Conservation (phyloP, 35 echinoderm and acorn worm species). For the Ophioderma brevispina region DNA sequence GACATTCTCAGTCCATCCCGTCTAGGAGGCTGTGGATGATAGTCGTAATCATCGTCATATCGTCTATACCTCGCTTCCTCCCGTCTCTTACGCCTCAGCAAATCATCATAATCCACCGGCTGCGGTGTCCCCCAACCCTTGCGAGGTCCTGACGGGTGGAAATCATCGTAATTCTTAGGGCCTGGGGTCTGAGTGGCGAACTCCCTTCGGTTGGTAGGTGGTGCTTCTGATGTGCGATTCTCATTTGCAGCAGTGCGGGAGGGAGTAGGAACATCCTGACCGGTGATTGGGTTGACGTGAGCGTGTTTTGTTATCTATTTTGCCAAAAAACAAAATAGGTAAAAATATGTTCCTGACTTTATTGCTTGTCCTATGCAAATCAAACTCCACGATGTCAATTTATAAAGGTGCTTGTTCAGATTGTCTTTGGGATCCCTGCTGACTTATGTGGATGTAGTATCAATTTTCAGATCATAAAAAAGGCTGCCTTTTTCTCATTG, state of each 20-base stretch:
- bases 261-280: background rate
- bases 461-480: too few relatives aligned
- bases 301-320: background rate
- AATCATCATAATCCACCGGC: slow-evolving; percentile 82
- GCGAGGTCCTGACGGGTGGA: slow-evolving; percentile 59
- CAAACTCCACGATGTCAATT: too few relatives aligned
- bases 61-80: slow-evolving; percentile 87
- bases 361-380: too few relatives aligned
- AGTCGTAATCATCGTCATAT: slow-evolving; percentile 80
- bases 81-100: slow-evolving; percentile 64
- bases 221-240: background rate
- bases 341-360: too few relatives aligned
- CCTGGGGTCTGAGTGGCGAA: slow-evolving; percentile 77
- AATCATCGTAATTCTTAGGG: slow-evolving; percentile 69
- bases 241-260: background rate
- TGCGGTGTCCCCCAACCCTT: slow-evolving; percentile 88
- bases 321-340: too few relatives aligned
- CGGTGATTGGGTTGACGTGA: background rate
- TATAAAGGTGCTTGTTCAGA: too few relatives aligned
- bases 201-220: slow-evolving; percentile 31
- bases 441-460: too few relatives aligned
- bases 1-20: slow-evolving; percentile 45
- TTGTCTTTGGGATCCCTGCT: too few relatives aligned
- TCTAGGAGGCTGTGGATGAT: slow-evolving; percentile 55
- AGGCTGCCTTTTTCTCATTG: too few relatives aligned